These are phyloP conservation scores for Drosophila pruinosa DNA, from an alignment of 1,140 invertebrate species.

Conservation along the genomic window DNA sequence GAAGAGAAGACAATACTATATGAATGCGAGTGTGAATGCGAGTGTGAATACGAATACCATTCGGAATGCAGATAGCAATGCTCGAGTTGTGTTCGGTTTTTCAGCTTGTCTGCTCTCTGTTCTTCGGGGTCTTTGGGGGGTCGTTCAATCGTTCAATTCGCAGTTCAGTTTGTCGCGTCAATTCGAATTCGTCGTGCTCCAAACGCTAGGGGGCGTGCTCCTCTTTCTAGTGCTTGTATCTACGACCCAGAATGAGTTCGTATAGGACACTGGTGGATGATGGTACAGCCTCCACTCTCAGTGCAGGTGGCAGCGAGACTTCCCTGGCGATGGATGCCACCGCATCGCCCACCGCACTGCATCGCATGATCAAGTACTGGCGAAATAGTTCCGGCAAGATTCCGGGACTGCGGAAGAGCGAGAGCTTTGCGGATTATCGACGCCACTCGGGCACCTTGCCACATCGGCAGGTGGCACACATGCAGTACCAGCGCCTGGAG, in stretches of 20 bases:
- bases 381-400: slow-evolving; percentile 68
- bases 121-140: slow-evolving; percentile 9
- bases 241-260: slow-evolving; percentile 51
- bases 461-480: slow-evolving; percentile 37
- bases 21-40: not conserved
- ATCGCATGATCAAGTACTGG: slow-evolving; percentile 77
- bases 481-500: slow-evolving; percentile 70
- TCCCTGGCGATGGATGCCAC: slow-evolving; percentile 3
- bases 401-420: slow-evolving; percentile 66
- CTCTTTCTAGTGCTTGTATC: no score
- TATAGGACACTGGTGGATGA: slow-evolving; percentile 61
- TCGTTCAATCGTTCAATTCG: not conserved
- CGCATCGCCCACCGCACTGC: slow-evolving; percentile 55
- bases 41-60: slow-evolving; percentile 2
- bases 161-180: not conserved
- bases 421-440: slow-evolving; percentile 73
- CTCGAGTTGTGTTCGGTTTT: not conserved
- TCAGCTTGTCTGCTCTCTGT: not conserved
- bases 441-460: slow-evolving; percentile 37
- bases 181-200: not conserved
- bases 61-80: slow-evolving; percentile 8
- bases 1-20: slow-evolving; percentile 6
- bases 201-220: not conserved
- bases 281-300: not conserved
- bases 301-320: slow-evolving; percentile 17